Base-by-base conservation (phyloP, 2,797 vertebrate genomes). In the Rhyacichthys aspro region DNA sequence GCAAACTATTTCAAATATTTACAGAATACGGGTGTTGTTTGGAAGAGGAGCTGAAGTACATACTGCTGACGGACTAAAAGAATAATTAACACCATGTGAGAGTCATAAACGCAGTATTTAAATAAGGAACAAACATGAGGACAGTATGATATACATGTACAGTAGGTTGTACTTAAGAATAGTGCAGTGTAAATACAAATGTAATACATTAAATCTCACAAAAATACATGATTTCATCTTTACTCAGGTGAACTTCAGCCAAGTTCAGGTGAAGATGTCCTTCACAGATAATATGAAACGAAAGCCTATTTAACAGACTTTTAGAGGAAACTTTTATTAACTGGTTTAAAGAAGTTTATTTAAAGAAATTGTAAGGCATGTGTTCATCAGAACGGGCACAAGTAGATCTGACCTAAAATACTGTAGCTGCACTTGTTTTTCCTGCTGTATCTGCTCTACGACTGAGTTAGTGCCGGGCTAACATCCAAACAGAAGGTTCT, bases 1-100 rank as follows among this genome's bases (percentile, higher is more conserved):
- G 52, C 39, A 73, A 78, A 80, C 45, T 39, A 39, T 39, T n/a
- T n/a, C n/a, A n/a, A n/a, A n/a, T n/a, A n/a, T n/a, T 39, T 39
- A 38, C 4, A 39, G 14, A 39, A 39, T n/a, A n/a, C n/a, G n/a
- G n/a, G n/a, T n/a, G n/a, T n/a, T n/a, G n/a, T n/a, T n/a, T n/a
- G n/a, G n/a, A n/a, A n/a, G n/a, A n/a, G n/a, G n/a, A n/a, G n/a
- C 2, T 3, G 2, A 9, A 37, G 19, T 23, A 23, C 5, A 5
- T 23, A 23, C 19, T 23, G 5, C 19, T 23, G 19, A 23, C 19
- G 5, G 2, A 23, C 5, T 23, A 2, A 23, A 23, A 23, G 19
- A 23, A 23, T 23, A 2, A 23, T 23, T 23, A 23, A 23, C 2
- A n/a, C n/a, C n/a, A n/a, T n/a, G n/a, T n/a, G n/a, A n/a, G n/a